These are phyloP conservation scores for Drosophila biarmipes DNA, from an alignment of 1,140 invertebrate species.

Conservation along the genomic window DNA sequence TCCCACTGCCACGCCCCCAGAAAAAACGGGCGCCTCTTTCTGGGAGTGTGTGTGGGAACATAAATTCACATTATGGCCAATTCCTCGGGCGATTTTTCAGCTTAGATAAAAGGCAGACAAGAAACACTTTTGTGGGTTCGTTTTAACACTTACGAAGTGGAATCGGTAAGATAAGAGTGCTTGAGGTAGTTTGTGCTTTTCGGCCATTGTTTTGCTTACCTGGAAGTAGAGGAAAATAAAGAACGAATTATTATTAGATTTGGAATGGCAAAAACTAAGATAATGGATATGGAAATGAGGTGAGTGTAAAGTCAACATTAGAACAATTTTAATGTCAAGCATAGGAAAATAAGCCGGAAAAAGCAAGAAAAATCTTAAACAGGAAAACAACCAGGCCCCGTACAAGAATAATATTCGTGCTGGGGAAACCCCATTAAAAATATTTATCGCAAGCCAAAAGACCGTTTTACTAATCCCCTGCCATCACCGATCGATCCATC, in stretches of 20 bases:
- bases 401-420: not conserved
- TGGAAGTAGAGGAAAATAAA: slow-evolving; percentile 50
- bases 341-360: not conserved
- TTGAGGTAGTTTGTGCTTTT: slow-evolving; percentile 31
- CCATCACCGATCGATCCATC: slow-evolving; percentile 29
- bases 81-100: slow-evolving; percentile 60
- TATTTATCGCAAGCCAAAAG: not conserved
- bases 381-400: not conserved
- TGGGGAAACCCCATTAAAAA: not conserved
- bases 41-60: slow-evolving; percentile 60
- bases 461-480: not conserved
- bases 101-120: slow-evolving; percentile 50
- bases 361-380: not conserved
- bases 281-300: slow-evolving; percentile 39
- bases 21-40: slow-evolving; percentile 26
- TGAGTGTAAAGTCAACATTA: slow-evolving; percentile 27
- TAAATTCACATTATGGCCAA: slow-evolving; percentile 67
- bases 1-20: slow-evolving; percentile 57
- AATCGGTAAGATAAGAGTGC: slow-evolving; percentile 64
- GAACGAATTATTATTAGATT: slow-evolving; percentile 48
- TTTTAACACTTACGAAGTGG: slow-evolving; percentile 58
- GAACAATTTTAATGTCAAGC: slow-evolving; percentile 3
- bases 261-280: slow-evolving; percentile 10
- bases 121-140: slow-evolving; percentile 42
- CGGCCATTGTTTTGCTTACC: slow-evolving; percentile 51